Percentiles rank a stretch among this genome's conserved stretches.
Evolutionary conservation across 2,797 vertebrate genomes (phyloP).

Genomic region (Poecilia picta): DNA sequence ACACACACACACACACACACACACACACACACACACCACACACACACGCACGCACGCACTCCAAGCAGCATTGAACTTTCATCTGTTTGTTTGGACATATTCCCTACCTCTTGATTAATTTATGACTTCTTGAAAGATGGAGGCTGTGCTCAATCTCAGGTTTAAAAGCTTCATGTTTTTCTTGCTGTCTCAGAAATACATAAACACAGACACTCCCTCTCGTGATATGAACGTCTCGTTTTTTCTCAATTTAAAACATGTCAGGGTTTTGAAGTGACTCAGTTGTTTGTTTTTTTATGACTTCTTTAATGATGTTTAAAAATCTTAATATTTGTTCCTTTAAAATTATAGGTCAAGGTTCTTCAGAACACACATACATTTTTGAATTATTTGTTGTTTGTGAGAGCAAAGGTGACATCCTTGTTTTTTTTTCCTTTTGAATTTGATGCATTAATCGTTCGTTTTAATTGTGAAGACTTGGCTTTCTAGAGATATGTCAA

Average conservation of each 20-base stretch:
- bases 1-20: constrained; percentile 15
- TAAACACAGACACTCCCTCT: constrained; percentile 51
- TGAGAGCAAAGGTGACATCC: neutral
- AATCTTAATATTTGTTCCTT: neutral
- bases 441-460: neutral
- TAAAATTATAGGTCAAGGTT: neutral
- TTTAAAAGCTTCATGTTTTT: constrained; percentile 67
- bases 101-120: constrained; percentile 74
- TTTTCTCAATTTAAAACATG: constrained; percentile 6
- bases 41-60: constrained; percentile 26
- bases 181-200: constrained; percentile 64
- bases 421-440: neutral
- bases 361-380: neutral
- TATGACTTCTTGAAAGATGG: constrained; percentile 75
- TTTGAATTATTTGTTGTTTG: neutral
- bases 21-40: constrained; percentile 18
- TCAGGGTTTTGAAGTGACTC: neutral
- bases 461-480: neutral
- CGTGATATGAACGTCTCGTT: constrained; percentile 38
- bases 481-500: neutral
- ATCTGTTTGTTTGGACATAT: constrained; percentile 78
- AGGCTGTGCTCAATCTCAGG: constrained; percentile 59
- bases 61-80: constrained; percentile 69
- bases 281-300: neutral
- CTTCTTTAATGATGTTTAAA: neutral